Evolutionary conservation across 2,888 invertebrate genomes (phyloP), one percentile per base, ranked within the genome.

Genomic region (Lymantria monacha): DNA sequence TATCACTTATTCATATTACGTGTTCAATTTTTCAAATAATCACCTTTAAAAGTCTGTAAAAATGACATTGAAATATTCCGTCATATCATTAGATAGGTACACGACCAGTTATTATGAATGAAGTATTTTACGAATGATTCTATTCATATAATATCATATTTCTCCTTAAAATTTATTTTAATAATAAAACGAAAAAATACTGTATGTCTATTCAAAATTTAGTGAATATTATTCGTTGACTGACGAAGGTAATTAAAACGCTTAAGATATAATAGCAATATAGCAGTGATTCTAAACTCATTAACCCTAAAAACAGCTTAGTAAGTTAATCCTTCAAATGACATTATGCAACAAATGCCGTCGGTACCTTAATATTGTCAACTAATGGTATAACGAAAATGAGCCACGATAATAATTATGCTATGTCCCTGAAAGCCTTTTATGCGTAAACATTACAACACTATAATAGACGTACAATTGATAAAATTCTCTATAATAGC

Each of bases 251-350:
- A 58, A 58, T 66, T 58, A 66, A 66, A 59, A 51, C 14, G 48
- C 51, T 57, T 55, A 49, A 42, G 60, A 55, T 30, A 61, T 56
- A 57, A 30, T n/a, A 46, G 46, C 37, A 38, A 38, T n/a, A n/a
- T 42, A 31, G 31, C 48, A 55, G 48, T 53, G 58, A 60, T 74
- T 65, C 59, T 58, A 70, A 74, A 69, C 72, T 64, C 76, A 74
- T 80, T 81, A 72, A 66, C 72, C 73, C 66, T 63, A 51, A 78
- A 77, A 81, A 74, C 63, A 70, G 78, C 81, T 72, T 70, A 73
- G 66, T 68, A 70, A 73, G 73, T 69, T 66, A 68, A 61, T 66
- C 66, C 63, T 61, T 65, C 63, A 56, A 66, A 72, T 67, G 55
- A 67, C 69, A 70, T 69, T 73, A 63, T 53, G 47, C 56, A 66